Evolutionary conservation across 2,888 invertebrate species (phyloP).

Genomic region (Dryobota labecula): DNA sequence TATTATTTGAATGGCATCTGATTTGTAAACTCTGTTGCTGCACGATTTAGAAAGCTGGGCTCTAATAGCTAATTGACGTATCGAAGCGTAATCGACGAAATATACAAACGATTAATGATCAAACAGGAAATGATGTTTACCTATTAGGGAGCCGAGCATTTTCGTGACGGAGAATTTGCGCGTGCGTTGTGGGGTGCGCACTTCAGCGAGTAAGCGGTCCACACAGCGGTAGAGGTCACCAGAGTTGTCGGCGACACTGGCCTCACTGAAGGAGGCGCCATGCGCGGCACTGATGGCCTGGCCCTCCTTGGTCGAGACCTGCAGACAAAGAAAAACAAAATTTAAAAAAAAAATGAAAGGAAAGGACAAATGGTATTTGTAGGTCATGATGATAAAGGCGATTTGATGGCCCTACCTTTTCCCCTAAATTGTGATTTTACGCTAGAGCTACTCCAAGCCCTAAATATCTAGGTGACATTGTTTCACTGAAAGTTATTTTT

Average conservation of each 20-base stretch:
- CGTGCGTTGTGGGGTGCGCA: conserved; percentile 91
- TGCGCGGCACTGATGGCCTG: conserved; percentile 92
- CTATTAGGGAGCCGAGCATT: conserved; percentile 94
- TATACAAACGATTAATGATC: not conserved
- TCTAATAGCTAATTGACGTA: conserved; percentile 6
- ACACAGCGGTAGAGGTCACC: conserved; percentile 94
- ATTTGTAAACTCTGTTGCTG: conserved; percentile 3
- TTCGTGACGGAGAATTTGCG: conserved; percentile 95
- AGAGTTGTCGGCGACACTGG: conserved; percentile 95
- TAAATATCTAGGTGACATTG: conserved; percentile 18
- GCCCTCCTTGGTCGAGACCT: conserved; percentile 94
- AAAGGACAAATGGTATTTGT: not conserved
- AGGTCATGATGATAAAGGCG: not conserved
- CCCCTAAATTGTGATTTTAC: not conserved
- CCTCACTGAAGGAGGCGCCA: conserved; percentile 94
- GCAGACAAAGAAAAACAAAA: conserved; percentile 66
- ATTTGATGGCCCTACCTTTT: not conserved
- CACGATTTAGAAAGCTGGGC: not conserved
- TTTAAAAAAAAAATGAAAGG: not conserved
- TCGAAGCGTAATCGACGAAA: not conserved
- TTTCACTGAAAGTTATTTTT: conserved; percentile 38
- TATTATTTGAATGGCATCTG: conserved; percentile 1
- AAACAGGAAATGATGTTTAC: conserved; percentile 72
- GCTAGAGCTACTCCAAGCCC: not conserved
- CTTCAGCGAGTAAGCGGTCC: conserved; percentile 92